Evolutionary conservation across 2,888 invertebrate genomes (phyloP), one percentile per base, ranked within the genome.

Genomic region (Cryptophagus acutangulus): DNA sequence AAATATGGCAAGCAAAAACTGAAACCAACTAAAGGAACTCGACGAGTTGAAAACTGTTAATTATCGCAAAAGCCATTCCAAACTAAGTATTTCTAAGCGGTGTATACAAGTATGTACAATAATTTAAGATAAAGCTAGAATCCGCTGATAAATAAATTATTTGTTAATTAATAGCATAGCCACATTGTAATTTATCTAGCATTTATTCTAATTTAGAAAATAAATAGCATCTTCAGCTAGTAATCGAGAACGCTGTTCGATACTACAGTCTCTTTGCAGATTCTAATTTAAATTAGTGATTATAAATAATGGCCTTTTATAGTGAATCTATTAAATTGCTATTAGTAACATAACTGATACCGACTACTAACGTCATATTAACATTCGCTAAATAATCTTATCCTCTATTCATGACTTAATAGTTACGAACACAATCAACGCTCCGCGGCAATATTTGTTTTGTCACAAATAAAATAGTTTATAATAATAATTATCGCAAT

Each of bases 181-280:
- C 6, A 6, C 6, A 20, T n/a, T n/a, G n/a, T n/a, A 20, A 20
- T 20, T 20, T 20, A 20, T 20, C 24, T 20, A 20, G 6, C 24
- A 20, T 20, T 20, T 20, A 20, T 20, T 20, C 24, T 20, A 20
- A 20, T 20, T 20, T 20, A n/a, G 24, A 20, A 20, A 20, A 20
- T 20, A 20, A 20, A 20, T 20, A 20, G 24, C 24, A 20, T 20
- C 24, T 20, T 20, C n/a, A 20, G 24, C n/a, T 20, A n/a, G 24
- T 20, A 20, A 20, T 20, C 24, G 24, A 20, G 24, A 20, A 20
- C n/a, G 24, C n/a, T 20, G 24, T 20, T 20, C 24, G n/a, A n/a
- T n/a, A n/a, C n/a, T n/a, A 20, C 24, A 20, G 6, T 20, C 6
- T n/a, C n/a, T 8, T 20, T 20, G n/a, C n/a, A 20, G 24, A 20